Conservation (phyloP, 1,140 invertebrate genomes). For the Chelonus insularis region DNA sequence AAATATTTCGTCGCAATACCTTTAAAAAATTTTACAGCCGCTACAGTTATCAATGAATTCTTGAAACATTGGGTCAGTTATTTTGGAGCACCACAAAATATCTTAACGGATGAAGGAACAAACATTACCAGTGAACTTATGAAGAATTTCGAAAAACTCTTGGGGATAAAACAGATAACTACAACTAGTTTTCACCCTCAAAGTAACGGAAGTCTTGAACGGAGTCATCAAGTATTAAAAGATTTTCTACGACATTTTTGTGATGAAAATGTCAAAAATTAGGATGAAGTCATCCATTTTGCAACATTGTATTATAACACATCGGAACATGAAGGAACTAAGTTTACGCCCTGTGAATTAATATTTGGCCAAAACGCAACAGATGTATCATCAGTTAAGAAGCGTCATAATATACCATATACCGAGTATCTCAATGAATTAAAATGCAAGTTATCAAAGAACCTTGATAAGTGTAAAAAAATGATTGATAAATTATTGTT, state of each 20-base stretch:
- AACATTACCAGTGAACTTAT: conserved; percentile 33
- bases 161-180: conserved; percentile 14
- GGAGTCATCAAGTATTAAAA: conserved; percentile 19
- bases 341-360: conserved; percentile 14
- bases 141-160: conserved; percentile 17
- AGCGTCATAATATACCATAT: too few species aligned
- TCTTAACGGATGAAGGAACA: conserved; percentile 39
- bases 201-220: conserved; percentile 20
- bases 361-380: too few species aligned
- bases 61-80: not conserved
- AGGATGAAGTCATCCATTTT: conserved; percentile 3
- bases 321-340: conserved; percentile 13
- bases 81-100: conserved; percentile 27
- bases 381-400: too few species aligned
- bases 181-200: conserved; percentile 21
- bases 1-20: conserved; percentile 10
- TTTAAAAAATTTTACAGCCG: conserved; percentile 7
- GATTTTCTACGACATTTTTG: conserved; percentile 18
- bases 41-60: conserved; percentile 1
- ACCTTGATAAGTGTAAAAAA: not conserved
- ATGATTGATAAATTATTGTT: conserved; percentile 14
- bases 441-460: not conserved
- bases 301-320: conserved; percentile 13
- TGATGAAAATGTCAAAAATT: conserved; percentile 13
- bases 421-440: conserved; percentile 16